Base-by-base conservation (phyloP, 2,113 vertebrate genomes). In the Elachura formosa region DNA sequence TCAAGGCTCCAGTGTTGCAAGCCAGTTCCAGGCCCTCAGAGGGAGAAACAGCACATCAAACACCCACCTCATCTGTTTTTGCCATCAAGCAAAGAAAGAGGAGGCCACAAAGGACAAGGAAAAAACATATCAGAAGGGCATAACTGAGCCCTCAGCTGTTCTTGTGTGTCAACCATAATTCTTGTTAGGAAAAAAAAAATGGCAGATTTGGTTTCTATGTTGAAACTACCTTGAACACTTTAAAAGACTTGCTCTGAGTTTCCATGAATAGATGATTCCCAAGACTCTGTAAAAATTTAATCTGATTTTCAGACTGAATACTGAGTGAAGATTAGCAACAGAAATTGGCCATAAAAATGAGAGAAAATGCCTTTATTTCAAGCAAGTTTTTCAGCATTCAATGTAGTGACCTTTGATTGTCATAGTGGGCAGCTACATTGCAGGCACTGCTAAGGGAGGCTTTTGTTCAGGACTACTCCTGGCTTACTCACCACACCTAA, bases 11-110 rank as follows among this genome's bases (percentile, higher is more conserved):
- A 40, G 36, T 45, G 82, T 94, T 94, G 85, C 78, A 59, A 87
- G 89, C 55, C 69, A 93, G 36, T 81, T 91, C 61, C 59, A 80
- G 56, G 48, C 40, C 49, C 72, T 71, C 62, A 56, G 66, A 82
- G 62, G 40, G 62, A 96, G 81, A 89, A 93, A 19, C 59, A 55
- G 55, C 54, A 86, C 72, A 64, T 90, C 85, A 93, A 88, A 93
- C 63, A 83, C n/a, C 21, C 45, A 89, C 54, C 81, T 93, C 74
- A 76, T 85, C 63, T 94, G 84, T 3, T 95, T 96, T 59, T 87
- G 68, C 72, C 59, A 86, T 94, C 72, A 63, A 90, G 36, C 45
- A 86, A 71, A 92, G 82, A 76, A 79, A 94, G 74, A 85, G 76
- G 79, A 89, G 40, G 43, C 85, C 83, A 78, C 88, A 81, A 78